phyloP scores from a whole-genome alignment of 2,888 invertebrate species.

The Eilema griseolum region DNA sequence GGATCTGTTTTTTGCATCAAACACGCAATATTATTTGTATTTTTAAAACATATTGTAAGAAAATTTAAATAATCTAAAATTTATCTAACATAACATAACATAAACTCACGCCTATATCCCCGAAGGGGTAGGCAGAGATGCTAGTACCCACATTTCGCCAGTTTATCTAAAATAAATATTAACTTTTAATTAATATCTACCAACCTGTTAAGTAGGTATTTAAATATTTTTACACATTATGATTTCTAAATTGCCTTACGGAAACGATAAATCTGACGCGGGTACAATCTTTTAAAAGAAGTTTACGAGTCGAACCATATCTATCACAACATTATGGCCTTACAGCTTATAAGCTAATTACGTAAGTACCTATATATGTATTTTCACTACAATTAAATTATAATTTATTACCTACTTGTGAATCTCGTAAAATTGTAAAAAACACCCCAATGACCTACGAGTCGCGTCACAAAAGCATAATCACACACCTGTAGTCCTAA shows the following conservation, averaged over 20 bases:
- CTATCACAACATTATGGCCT: slow-evolving; percentile 1
- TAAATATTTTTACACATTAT: not conserved
- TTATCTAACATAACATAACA: too few species aligned
- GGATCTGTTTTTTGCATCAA: not conserved
- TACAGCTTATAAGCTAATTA: not conserved
- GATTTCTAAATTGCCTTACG: not conserved
- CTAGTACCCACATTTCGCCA: too few species aligned
- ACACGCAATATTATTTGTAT: not conserved
- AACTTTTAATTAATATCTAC: not conserved
- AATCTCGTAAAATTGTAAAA: not conserved
- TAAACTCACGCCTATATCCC: too few species aligned
- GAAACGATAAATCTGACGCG: not conserved
- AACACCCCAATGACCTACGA: not conserved
- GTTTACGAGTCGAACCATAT: not conserved
- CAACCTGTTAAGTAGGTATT: not conserved
- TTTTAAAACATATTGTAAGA: not conserved
- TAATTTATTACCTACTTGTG: not conserved
- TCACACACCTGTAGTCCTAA: slow-evolving; percentile 6
- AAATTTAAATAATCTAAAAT: not conserved
- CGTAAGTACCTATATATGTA: too few species aligned
- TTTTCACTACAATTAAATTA: not conserved
- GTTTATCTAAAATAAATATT: too few species aligned
- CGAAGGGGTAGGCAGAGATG: too few species aligned
- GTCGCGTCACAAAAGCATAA: not conserved
- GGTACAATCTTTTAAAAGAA: not conserved